A percentile compares a stretch with the other conserved stretches of the same genome.
These are phyloP conservation scores for Drosophila peninsularis DNA, from an alignment of 2,888 invertebrate species.

Conservation along the genomic window DNA sequence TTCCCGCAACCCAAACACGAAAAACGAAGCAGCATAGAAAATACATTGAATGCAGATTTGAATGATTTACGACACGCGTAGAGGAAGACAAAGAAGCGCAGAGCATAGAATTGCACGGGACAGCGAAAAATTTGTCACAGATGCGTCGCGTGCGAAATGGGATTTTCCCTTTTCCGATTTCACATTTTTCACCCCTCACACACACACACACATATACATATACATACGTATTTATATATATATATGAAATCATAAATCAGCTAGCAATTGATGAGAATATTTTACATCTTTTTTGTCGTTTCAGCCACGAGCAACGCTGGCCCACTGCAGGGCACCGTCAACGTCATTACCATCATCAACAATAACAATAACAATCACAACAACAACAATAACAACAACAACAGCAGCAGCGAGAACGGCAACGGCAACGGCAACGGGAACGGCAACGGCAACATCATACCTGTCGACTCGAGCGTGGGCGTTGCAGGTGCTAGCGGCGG, in stretches of 20 bases:
- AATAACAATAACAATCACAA: constrained; percentile 38
- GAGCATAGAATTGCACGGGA: constrained; percentile 30
- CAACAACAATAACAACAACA: constrained; percentile 22
- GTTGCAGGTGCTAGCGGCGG: constrained; percentile 14
- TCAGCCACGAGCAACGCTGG: constrained; percentile 40
- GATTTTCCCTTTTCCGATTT: constrained; percentile 20
- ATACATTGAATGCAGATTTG: constrained; percentile 58
- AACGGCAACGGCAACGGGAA: constrained; percentile 26
- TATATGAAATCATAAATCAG: constrained; percentile 24
- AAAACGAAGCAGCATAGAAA: not conserved
- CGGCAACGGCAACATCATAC: constrained; percentile 33
- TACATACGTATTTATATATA: not conserved
- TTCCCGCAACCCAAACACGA: not conserved
- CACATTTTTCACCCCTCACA: constrained; percentile 3
- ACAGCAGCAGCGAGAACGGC: constrained; percentile 20
- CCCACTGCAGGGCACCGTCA: constrained; percentile 39
- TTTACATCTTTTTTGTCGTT: constrained; percentile 14
- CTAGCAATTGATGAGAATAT: constrained; percentile 30
- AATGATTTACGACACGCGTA: constrained; percentile 58
- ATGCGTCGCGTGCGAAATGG: constrained; percentile 37
- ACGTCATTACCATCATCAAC: constrained; percentile 53
- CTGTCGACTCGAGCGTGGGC: constrained; percentile 9
- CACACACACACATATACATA: not conserved
- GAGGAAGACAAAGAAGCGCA: constrained; percentile 2
- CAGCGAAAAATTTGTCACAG: constrained; percentile 53